Percentiles rank a stretch among this genome's conserved stretches.
Conservation (phyloP, 2,113 vertebrate genomes). For the Gymnorhina tibicen region DNA sequence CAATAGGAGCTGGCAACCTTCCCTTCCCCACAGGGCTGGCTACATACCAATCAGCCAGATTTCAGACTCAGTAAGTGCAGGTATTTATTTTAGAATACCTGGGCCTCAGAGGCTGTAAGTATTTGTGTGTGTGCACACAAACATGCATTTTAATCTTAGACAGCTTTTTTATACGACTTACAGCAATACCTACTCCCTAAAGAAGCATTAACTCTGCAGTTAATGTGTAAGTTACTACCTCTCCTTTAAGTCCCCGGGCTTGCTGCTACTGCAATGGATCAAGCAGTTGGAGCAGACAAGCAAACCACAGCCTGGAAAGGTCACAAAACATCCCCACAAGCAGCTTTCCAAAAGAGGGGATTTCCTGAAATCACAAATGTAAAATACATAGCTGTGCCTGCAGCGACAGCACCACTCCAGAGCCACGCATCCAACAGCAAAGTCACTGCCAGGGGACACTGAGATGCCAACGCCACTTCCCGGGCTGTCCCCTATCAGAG, state of each 20-base stretch:
- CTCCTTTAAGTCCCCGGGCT: neutral
- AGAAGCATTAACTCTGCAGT: neutral
- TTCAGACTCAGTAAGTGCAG: neutral
- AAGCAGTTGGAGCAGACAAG: neutral
- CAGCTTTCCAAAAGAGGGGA: constrained; percentile 9
- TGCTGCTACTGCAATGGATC: neutral
- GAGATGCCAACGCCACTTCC: neutral
- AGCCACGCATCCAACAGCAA: neutral
- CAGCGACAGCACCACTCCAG: neutral
- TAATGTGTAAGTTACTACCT: neutral
- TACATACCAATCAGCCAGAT: neutral
- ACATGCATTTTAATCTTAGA: neutral
- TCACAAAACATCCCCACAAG: neutral
- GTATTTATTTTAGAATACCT: neutral
- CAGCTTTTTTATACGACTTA: neutral
- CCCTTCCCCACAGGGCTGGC: neutral
- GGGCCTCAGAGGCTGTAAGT: neutral
- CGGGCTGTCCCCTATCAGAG: neutral
- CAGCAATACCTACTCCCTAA: neutral
- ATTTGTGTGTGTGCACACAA: neutral
- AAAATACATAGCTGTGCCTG: neutral
- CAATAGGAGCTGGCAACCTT: neutral
- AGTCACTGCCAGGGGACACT: neutral
- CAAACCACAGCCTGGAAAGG: neutral
- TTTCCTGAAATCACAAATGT: neutral